Conservation (phyloP, 1,140 invertebrate species). For the Metaphire vulgaris region DNA sequence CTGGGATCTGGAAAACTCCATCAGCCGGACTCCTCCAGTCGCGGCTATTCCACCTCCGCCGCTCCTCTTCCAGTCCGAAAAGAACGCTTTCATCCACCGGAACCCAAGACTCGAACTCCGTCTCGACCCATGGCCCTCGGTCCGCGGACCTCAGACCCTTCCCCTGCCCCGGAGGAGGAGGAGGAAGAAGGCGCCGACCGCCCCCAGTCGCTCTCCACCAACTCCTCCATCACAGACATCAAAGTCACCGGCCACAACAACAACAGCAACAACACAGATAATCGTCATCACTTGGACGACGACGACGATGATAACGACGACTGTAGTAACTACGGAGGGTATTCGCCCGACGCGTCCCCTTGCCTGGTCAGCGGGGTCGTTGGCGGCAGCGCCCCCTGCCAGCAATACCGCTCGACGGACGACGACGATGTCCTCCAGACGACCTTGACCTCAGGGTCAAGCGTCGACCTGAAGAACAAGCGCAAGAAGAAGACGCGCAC, state of each 20-base stretch:
- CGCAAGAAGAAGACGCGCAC: slow-evolving; percentile 97
- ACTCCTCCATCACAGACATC: neutral
- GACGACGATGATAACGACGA: slow-evolving; percentile 16
- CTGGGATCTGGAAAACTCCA: neutral
- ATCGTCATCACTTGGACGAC: neutral
- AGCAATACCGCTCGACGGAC: neutral
- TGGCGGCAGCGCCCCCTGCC: no score
- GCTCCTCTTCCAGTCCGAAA: neutral
- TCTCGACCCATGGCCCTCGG: no score
- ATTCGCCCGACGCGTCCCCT: neutral
- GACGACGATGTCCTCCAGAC: neutral
- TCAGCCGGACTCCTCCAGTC: neutral
- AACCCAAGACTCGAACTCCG: neutral
- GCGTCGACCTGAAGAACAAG: slow-evolving; percentile 7
- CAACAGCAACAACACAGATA: neutral
- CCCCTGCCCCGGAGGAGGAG: no score
- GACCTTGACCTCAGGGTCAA: neutral
- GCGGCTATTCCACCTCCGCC: neutral
- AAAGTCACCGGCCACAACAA: neutral
- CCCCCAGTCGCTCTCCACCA: no score
- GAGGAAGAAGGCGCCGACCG: no score
- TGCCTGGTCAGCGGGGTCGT: neutral
- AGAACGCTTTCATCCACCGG: neutral
- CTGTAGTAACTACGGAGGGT: neutral
- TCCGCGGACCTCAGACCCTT: no score